Conservation (phyloP, 2,888 invertebrate genomes). For the Buathra laborator region DNA sequence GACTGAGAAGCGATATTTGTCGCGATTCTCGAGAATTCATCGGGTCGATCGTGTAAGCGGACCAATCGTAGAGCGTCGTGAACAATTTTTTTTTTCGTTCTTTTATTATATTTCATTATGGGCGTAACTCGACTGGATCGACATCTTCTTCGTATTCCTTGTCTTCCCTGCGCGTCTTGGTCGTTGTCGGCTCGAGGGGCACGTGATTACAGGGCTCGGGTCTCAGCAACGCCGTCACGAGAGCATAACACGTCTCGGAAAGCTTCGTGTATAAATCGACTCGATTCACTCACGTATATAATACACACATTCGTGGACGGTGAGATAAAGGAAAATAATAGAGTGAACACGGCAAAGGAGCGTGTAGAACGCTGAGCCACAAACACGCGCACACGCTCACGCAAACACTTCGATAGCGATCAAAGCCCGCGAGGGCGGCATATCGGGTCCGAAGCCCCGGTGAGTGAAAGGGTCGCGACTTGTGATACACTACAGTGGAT, state of each 20-base stretch:
- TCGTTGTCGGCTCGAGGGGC: slow-evolving; percentile 40
- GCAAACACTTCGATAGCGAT: slow-evolving; percentile 71
- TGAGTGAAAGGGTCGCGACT: slow-evolving; percentile 44
- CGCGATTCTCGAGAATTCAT: slow-evolving; percentile 23
- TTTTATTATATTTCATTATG: background rate
- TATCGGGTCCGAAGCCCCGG: background rate
- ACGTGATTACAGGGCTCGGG: slow-evolving; percentile 68
- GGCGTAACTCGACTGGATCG: slow-evolving; percentile 42
- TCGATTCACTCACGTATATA: slow-evolving; percentile 32
- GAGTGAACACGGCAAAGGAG: background rate
- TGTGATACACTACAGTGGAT: slow-evolving; percentile 4
- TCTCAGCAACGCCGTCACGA: slow-evolving; percentile 61
- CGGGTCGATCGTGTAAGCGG: background rate
- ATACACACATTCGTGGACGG: slow-evolving; percentile 37
- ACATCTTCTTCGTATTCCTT: slow-evolving; percentile 42
- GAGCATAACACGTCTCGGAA: slow-evolving; percentile 60
- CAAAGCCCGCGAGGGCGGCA: slow-evolving; percentile 63
- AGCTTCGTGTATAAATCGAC: slow-evolving; percentile 52
- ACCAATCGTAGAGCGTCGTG: slow-evolving; percentile 26
- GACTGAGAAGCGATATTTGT: slow-evolving; percentile 7
- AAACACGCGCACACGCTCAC: slow-evolving; percentile 65
- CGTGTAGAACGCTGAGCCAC: slow-evolving; percentile 42
- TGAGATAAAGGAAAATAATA: slow-evolving; percentile 12
- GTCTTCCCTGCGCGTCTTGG: slow-evolving; percentile 27
- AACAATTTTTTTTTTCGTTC: slow-evolving; percentile 4